A percentile compares a stretch with the other conserved stretches of the same genome.
Evolutionary conservation across 2,888 invertebrate genomes (phyloP).

Genomic region (Himalopsyche kuldschensis): DNA sequence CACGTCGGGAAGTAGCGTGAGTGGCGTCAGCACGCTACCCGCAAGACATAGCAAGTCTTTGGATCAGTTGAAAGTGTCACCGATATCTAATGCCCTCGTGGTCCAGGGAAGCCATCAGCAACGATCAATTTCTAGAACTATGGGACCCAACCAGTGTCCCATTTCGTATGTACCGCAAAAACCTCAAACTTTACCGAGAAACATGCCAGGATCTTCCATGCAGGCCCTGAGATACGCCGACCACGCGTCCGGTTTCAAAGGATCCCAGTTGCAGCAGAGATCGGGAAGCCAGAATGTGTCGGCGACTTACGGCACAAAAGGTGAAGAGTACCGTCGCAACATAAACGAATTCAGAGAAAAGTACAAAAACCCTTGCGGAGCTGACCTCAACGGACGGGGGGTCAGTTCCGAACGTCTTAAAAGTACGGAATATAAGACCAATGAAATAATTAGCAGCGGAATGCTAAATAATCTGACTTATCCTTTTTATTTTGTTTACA

Average conservation of each 20-base stretch:
- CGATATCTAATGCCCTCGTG: conserved; percentile 40
- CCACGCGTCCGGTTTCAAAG: conserved; percentile 20
- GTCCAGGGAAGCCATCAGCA: conserved; percentile 44
- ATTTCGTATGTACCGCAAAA: conserved; percentile 53
- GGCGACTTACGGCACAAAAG: conserved; percentile 48
- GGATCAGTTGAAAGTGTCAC: conserved; percentile 71
- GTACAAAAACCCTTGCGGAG: conserved; percentile 61
- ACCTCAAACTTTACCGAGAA: conserved; percentile 57
- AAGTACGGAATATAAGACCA: conserved; percentile 18
- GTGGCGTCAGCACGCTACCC: conserved; percentile 62
- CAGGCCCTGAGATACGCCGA: conserved; percentile 48
- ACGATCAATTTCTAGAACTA: conserved; percentile 46
- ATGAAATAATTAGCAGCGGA: conserved; percentile 38
- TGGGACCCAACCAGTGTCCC: conserved; percentile 50
- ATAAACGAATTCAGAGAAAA: conserved; percentile 66
- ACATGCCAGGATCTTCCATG: conserved; percentile 53
- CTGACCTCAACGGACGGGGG: conserved; percentile 48
- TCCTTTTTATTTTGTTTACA: conserved; percentile 59
- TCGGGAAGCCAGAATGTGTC: conserved; percentile 42
- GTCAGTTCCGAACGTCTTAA: conserved; percentile 43
- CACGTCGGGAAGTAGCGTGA: conserved; percentile 49
- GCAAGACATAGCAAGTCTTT: conserved; percentile 81
- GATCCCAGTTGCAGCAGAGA: conserved; percentile 39
- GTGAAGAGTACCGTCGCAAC: conserved; percentile 61
- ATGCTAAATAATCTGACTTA: conserved; percentile 54